A percentile compares a stretch with the other conserved stretches of the same genome.
Evolutionary conservation across 53 echinoderm and acorn worm species (phyloP).

Genomic region (Echinarachnius parma): DNA sequence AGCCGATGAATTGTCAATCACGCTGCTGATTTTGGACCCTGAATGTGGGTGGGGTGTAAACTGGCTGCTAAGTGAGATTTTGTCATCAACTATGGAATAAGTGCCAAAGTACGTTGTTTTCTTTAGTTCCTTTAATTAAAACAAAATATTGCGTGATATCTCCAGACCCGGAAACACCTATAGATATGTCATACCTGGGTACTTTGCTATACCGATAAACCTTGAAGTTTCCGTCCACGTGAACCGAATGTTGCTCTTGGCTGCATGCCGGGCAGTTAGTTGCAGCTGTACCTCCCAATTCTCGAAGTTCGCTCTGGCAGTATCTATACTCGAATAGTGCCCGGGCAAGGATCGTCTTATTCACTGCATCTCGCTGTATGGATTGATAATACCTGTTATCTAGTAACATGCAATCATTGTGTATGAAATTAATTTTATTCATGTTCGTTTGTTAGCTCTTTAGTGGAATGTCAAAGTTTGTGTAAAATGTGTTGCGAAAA

Average conservation of each 20-base stretch:
- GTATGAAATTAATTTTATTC: too few species aligned
- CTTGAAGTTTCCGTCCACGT: not conserved
- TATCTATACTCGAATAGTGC: not conserved
- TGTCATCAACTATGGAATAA: too few species aligned
- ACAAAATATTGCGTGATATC: too few species aligned
- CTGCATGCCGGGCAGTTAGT: not conserved
- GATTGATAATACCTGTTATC: not conserved
- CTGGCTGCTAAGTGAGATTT: too few species aligned
- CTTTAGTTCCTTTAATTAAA: too few species aligned
- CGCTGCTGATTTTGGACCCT: too few species aligned
- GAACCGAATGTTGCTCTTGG: not conserved
- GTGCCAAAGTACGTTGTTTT: too few species aligned
- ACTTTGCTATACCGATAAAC: slow-evolving; percentile 3
- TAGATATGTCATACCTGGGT: not conserved
- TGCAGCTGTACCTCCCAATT: not conserved
- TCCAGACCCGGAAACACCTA: not conserved
- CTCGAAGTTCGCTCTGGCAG: not conserved
- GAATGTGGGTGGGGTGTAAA: too few species aligned
- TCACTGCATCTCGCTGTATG: not conserved
- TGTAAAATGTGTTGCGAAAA: too few species aligned
- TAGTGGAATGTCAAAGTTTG: too few species aligned
- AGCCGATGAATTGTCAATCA: too few species aligned
- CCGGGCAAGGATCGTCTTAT: not conserved
- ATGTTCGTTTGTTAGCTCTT: too few species aligned
- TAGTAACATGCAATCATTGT: not conserved